These are phyloP conservation scores for Macroteleia sp. DNA, from an alignment of 2,888 invertebrate genomes.

Conservation along the genomic window DNA sequence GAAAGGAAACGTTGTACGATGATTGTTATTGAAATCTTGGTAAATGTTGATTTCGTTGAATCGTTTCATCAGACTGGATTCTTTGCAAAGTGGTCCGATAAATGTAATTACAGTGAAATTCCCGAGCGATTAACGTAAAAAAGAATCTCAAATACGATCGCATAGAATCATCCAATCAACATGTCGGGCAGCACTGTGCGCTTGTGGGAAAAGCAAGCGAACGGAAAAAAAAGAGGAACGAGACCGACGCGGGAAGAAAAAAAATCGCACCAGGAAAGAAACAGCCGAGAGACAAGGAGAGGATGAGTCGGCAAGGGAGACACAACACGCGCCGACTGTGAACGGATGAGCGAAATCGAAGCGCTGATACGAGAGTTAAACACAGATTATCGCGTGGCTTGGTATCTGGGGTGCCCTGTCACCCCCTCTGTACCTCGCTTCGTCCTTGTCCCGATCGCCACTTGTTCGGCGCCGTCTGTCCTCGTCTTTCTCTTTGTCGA, in stretches of 20 bases:
- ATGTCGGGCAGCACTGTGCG: conserved; percentile 35
- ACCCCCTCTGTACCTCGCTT: conserved; percentile 56
- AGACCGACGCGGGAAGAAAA: conserved; percentile 5
- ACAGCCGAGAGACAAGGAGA: conserved; percentile 14
- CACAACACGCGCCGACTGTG: conserved; percentile 46
- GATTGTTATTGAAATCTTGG: conserved; percentile 11
- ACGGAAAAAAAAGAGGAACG: conserved; percentile 26
- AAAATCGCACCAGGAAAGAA: conserved; percentile 2
- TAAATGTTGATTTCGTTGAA: conserved; percentile 10
- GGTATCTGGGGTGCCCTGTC: conserved; percentile 68
- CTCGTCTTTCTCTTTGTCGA: conserved; percentile 60
- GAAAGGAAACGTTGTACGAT: conserved; percentile 23
- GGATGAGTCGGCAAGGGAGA: conserved; percentile 26
- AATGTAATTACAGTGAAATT: conserved; percentile 51
- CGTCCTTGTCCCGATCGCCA: conserved; percentile 48
- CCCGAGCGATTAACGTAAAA: conserved; percentile 49
- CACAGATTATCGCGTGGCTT: conserved; percentile 67
- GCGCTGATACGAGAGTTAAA: conserved; percentile 67
- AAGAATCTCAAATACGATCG: conserved; percentile 54
- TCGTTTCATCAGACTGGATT: conserved; percentile 31
- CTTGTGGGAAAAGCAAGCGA: conserved; percentile 52
- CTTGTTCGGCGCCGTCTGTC: conserved; percentile 36
- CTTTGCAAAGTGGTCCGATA: conserved; percentile 45
- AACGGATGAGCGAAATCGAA: conserved; percentile 63
- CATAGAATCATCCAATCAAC: conserved; percentile 58